These are phyloP conservation scores for Eueremaeus valkanovi DNA, from an alignment of 2,888 invertebrate genomes.

Conservation along the genomic window DNA sequence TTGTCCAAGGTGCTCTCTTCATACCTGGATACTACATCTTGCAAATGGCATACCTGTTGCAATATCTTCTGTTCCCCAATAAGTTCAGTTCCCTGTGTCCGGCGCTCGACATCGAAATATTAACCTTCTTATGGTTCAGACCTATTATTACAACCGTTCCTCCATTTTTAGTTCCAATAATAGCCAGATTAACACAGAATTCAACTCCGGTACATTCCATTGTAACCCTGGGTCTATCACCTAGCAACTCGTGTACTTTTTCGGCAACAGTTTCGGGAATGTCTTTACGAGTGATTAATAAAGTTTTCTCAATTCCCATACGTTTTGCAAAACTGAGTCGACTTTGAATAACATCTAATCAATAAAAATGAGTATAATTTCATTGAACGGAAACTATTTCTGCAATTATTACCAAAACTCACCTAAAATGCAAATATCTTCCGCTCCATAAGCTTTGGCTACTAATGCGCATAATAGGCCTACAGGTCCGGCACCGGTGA, in stretches of 20 bases:
- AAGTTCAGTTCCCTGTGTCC: conserved; percentile 39
- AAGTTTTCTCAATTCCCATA: conserved; percentile 52
- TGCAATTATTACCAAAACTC: no score
- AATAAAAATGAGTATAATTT: no score
- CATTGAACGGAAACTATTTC: no score
- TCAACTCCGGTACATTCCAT: conserved; percentile 54
- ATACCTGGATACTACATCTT: no score
- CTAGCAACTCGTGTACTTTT: conserved; percentile 34
- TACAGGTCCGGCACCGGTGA: conserved; percentile 53
- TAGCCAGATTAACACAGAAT: conserved; percentile 51
- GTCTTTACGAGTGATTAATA: conserved; percentile 50
- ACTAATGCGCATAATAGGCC: conserved; percentile 50
- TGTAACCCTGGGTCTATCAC: conserved; percentile 50
- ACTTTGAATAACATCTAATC: conserved; percentile 51
- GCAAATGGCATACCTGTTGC: no score
- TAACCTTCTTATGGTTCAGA: conserved; percentile 28
- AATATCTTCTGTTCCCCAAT: conserved; percentile 37
- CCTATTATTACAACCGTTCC: conserved; percentile 36
- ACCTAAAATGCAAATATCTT: conserved; percentile 47
- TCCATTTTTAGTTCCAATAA: conserved; percentile 49
- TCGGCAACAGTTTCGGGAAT: conserved; percentile 30
- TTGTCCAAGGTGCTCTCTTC: no score
- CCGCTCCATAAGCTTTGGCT: conserved; percentile 51
- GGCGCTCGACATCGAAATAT: conserved; percentile 33
- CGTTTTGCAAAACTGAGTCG: conserved; percentile 52